Evolutionary conservation across 1,140 invertebrate genomes (phyloP).

Genomic region (Drosophila rhopaloa): DNA sequence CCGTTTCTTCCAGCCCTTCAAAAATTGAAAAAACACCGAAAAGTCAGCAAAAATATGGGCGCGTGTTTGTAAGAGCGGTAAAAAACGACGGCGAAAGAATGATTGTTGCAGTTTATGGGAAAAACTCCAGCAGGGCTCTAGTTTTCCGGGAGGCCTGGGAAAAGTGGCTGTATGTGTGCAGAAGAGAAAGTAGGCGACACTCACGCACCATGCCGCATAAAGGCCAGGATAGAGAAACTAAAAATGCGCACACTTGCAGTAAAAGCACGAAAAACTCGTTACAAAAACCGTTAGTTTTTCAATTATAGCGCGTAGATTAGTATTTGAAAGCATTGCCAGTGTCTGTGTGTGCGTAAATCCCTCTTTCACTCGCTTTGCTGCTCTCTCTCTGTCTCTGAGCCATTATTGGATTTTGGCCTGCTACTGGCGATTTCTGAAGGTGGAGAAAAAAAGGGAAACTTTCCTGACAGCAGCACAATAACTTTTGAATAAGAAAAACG

Average conservation of each 20-base stretch:
- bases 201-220: constrained; percentile 4
- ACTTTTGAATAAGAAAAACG: constrained; percentile 73
- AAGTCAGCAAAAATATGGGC: constrained; percentile 73
- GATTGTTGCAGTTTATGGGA: constrained; percentile 69
- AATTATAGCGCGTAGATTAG: constrained; percentile 82
- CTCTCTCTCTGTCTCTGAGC: constrained; percentile 16
- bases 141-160: constrained; percentile 23
- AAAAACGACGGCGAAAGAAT: constrained; percentile 51
- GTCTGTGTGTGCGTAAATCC: constrained; percentile 68
- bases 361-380: constrained; percentile 7
- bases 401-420: constrained; percentile 73
- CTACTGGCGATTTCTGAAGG: constrained; percentile 52
- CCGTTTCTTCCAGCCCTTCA: not conserved
- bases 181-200: constrained; percentile 52
- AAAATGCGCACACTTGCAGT: constrained; percentile 66
- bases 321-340: constrained; percentile 72
- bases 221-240: not conserved
- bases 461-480: constrained; percentile 74
- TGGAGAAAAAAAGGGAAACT: constrained; percentile 44
- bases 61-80: constrained; percentile 46
- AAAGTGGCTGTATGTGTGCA: constrained; percentile 31
- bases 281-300: constrained; percentile 80
- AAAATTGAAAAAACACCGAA: constrained; percentile 36
- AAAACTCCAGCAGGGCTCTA: constrained; percentile 45
- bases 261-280: constrained; percentile 79